These are phyloP conservation scores for Uria aalge DNA, from an alignment of 2,113 vertebrate species.

Conservation along the genomic window DNA sequence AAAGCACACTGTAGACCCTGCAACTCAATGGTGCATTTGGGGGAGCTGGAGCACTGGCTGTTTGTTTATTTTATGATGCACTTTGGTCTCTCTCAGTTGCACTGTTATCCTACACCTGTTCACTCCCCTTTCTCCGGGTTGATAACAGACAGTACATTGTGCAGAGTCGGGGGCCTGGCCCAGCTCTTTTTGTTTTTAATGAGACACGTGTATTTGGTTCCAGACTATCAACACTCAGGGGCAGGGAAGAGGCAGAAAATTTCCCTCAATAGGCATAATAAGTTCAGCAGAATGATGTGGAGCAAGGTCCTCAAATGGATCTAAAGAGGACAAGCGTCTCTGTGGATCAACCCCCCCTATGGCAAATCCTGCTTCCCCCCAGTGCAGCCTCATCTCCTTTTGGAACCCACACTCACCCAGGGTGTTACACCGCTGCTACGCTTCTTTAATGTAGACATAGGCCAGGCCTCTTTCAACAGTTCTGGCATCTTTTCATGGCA, in stretches of 20 bases:
- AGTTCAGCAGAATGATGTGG: not conserved
- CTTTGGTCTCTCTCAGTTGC: conserved; percentile 63
- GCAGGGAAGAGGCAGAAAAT: conserved; percentile 4
- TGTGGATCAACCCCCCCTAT: not conserved
- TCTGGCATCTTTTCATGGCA: conserved; percentile 43
- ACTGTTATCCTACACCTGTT: conserved; percentile 59
- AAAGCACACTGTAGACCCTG: not conserved
- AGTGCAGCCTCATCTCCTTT: not conserved
- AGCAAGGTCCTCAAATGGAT: not conserved
- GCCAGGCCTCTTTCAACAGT: conserved; percentile 35
- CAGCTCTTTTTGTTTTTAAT: not conserved
- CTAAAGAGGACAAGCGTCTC: not conserved
- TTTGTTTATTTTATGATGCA: conserved; percentile 61
- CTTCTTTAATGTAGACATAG: not conserved
- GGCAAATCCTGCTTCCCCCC: not conserved
- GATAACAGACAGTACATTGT: not conserved
- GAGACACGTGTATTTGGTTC: not conserved
- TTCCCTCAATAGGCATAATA: not conserved
- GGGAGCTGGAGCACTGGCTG: conserved; percentile 12
- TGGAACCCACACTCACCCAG: not conserved
- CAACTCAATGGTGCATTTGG: not conserved
- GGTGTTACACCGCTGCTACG: not conserved
- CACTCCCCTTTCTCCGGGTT: conserved; percentile 1
- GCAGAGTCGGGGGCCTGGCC: not conserved
- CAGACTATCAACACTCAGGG: not conserved